These are phyloP conservation scores for Mycetomoellerius zeteki DNA, from an alignment of 1,140 invertebrate genomes.

Conservation along the genomic window DNA sequence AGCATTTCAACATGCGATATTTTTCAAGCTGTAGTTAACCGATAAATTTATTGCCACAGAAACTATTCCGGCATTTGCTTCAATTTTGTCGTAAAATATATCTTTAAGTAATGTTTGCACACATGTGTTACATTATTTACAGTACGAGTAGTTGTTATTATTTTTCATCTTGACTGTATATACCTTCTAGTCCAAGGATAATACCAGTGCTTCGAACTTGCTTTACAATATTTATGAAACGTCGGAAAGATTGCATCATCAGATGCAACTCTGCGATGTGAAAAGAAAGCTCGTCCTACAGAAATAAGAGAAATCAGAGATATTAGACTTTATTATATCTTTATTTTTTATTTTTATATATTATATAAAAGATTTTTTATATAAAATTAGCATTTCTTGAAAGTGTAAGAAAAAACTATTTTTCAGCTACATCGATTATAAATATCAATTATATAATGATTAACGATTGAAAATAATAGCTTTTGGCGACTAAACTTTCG, in stretches of 20 bases:
- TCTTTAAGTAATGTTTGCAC: constrained; percentile 1
- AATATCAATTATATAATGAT: neutral
- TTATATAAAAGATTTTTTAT: constrained; percentile 11
- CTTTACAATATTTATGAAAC: constrained; percentile 11
- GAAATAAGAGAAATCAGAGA: constrained; percentile 1
- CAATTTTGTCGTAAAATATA: neutral
- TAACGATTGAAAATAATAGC: neutral
- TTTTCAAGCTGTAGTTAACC: neutral
- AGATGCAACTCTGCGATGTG: neutral
- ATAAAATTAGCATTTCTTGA: neutral
- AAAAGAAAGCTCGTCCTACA: neutral
- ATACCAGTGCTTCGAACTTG: neutral
- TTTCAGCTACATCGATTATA: neutral
- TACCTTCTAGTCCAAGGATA: neutral
- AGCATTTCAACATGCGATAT: constrained; percentile 18
- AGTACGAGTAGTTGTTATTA: neutral
- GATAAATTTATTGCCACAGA: constrained; percentile 24
- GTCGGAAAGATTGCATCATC: neutral
- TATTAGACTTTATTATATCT: neutral
- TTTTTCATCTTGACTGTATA: neutral
- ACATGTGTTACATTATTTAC: neutral
- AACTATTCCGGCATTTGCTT: constrained; percentile 7
- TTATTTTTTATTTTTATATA: neutral
- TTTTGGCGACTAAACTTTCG: neutral
- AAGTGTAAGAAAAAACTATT: neutral